Conservation (phyloP, 2,113 vertebrate species). For the Octodon degus region DNA sequence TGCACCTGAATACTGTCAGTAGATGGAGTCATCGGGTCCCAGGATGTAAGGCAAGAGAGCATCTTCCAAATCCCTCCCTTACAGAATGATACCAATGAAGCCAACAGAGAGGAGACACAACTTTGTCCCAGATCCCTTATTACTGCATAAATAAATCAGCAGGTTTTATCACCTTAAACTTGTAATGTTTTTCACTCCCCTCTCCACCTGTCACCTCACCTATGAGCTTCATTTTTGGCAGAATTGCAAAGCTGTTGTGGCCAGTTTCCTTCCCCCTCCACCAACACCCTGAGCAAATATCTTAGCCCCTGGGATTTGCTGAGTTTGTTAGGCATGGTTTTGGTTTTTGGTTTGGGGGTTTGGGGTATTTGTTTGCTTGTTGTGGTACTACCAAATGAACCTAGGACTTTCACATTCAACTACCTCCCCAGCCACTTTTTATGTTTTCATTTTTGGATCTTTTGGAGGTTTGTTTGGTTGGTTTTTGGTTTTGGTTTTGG, state of each 20-base stretch:
- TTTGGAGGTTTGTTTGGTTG: neutral
- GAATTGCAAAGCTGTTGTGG: accelerated
- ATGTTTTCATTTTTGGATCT: neutral
- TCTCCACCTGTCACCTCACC: neutral
- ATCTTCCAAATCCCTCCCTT: neutral
- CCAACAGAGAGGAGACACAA: neutral
- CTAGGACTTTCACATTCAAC: neutral
- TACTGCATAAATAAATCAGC: neutral
- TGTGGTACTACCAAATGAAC: neutral
- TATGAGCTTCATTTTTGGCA: accelerated
- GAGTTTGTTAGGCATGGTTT: neutral
- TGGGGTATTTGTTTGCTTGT: neutral
- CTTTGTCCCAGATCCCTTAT: neutral
- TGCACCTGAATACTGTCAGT: neutral
- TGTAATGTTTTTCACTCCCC: neutral
- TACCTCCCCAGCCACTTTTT: neutral
- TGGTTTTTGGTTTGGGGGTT: neutral
- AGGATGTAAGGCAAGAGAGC: neutral
- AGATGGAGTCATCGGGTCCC: neutral
- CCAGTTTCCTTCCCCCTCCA: accelerated
- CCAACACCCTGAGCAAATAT: accelerated
- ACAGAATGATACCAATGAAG: neutral
- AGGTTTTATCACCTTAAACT: neutral
- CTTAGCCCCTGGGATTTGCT: neutral
- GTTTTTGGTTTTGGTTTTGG: neutral